phyloP scores from a whole-genome alignment of 1,140 invertebrate genomes.

The Trachymyrmex septentrionalis region DNA sequence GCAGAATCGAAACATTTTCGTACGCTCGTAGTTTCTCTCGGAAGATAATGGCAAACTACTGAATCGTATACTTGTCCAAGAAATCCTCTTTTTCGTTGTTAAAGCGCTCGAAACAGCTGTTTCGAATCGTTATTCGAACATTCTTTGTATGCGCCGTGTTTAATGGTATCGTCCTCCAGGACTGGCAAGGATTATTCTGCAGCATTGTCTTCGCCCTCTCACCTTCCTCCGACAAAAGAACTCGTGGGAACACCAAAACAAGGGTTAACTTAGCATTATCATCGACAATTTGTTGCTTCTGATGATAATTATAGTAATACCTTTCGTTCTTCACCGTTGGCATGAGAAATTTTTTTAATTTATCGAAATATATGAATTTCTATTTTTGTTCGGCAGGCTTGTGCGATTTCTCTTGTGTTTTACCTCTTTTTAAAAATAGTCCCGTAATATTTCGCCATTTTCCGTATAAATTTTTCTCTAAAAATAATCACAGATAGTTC shows the following conservation, averaged over 20 bases:
- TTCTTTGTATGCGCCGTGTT: slow-evolving; percentile 73
- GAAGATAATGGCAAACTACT: too few species aligned
- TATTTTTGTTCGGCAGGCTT: slow-evolving; percentile 74
- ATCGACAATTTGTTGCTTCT: neutral
- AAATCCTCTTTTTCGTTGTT: slow-evolving; percentile 73
- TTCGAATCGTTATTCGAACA: slow-evolving; percentile 72
- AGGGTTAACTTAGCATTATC: neutral
- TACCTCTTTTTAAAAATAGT: slow-evolving; percentile 84
- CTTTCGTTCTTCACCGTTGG: slow-evolving; percentile 81
- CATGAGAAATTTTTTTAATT: slow-evolving; percentile 75
- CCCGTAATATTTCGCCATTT: slow-evolving; percentile 84
- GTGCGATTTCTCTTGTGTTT: slow-evolving; percentile 78
- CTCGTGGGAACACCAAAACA: slow-evolving; percentile 42
- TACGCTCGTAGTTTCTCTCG: too few species aligned
- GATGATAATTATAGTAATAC: slow-evolving; percentile 61
- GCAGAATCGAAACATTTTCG: too few species aligned
- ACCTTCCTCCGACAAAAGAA: slow-evolving; percentile 74
- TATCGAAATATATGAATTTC: slow-evolving; percentile 82
- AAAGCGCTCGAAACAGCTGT: slow-evolving; percentile 79
- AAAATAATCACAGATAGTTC: slow-evolving; percentile 60
- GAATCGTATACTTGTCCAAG: too few species aligned
- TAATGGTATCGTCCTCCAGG: slow-evolving; percentile 74
- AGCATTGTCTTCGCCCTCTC: slow-evolving; percentile 79
- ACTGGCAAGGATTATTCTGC: slow-evolving; percentile 68
- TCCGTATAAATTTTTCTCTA: slow-evolving; percentile 81